These are phyloP conservation scores for Watsonalla cultraria DNA, from an alignment of 2,888 invertebrate species.

Conservation along the genomic window DNA sequence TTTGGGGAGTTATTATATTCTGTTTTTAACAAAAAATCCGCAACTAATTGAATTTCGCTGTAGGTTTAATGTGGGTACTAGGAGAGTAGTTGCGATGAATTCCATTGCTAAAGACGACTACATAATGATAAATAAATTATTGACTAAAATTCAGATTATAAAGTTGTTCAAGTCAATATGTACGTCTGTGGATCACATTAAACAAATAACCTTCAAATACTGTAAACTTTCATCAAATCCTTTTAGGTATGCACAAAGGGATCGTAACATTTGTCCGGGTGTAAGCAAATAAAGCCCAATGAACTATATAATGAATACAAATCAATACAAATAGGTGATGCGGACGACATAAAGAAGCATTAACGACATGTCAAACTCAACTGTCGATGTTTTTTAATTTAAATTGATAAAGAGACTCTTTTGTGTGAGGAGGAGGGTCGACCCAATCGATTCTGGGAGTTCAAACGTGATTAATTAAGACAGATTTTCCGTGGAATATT, in stretches of 20 bases:
- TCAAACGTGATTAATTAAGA: constrained; percentile 55
- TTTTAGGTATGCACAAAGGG: constrained; percentile 5
- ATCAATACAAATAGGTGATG: constrained; percentile 41
- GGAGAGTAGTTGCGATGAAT: background rate
- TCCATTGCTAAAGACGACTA: background rate
- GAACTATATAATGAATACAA: constrained; percentile 5
- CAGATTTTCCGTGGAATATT: constrained; percentile 17
- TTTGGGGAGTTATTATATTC: constrained; percentile 54
- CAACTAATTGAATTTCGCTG: constrained; percentile 19
- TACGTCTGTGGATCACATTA: no score
- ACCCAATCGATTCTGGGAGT: constrained; percentile 43
- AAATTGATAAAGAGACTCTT: constrained; percentile 53
- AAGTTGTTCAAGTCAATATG: no score
- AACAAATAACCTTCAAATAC: no score
- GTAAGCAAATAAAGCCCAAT: constrained; percentile 12
- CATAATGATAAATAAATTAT: no score
- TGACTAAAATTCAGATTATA: no score
- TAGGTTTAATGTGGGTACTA: background rate
- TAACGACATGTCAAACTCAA: constrained; percentile 52
- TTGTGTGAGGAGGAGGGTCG: constrained; percentile 19
- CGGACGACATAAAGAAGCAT: constrained; percentile 36
- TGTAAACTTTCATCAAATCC: background rate
- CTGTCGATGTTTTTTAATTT: constrained; percentile 40
- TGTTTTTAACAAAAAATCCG: constrained; percentile 33
- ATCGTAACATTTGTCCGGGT: background rate